Evolutionary conservation across 2,797 vertebrate species (phyloP), one percentile per base, ranked within the genome.

Genomic region (Oophaga sylvatica): DNA sequence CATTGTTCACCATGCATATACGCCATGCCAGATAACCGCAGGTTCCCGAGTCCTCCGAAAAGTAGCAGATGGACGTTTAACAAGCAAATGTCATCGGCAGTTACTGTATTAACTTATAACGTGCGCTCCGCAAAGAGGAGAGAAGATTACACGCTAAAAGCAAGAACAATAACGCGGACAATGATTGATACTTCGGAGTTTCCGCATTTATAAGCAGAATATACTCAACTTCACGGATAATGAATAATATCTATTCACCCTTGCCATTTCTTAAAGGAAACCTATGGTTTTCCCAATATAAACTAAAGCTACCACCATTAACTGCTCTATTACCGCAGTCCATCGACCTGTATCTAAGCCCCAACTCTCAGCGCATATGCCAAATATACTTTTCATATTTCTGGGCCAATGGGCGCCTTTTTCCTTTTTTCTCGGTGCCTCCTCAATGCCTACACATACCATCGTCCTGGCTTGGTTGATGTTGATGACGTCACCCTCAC

Each of bases 1-100:
- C 73, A 78, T 77, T 82, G 87, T 68, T 83, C 81, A 77, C 29
- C 22, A 80, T 35, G 48, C 81, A 11, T 87, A 63, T 29, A 83
- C 53, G 59, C 68, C 59, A 45, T 75, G 80, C 86, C 81, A 78
- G 67, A 68, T 65, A 78, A 56, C 71, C 60, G 71, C 86, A 35
- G 57, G 59, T 22, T 82, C 45, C 80, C 19, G 70, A 45, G 12
- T 35, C 22, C 59, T 67, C 79, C 80, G 17, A 31, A 48, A 35
- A 75, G n/a, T 19, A 81, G 41, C 86, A 87, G 86, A 87, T 82
- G 86, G 86, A 75, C 80, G n/a, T 81, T 87, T 82, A 82, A 81
- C 70, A 65, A 65, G 85, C 79, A 75, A 87, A 87, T 82, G 70
- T 53, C 80, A 76, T 62, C 63, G 71, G 48, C 68, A 35, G 20